These are phyloP conservation scores for Heliconius ismenius DNA, from an alignment of 2,888 invertebrate genomes.

Conservation along the genomic window DNA sequence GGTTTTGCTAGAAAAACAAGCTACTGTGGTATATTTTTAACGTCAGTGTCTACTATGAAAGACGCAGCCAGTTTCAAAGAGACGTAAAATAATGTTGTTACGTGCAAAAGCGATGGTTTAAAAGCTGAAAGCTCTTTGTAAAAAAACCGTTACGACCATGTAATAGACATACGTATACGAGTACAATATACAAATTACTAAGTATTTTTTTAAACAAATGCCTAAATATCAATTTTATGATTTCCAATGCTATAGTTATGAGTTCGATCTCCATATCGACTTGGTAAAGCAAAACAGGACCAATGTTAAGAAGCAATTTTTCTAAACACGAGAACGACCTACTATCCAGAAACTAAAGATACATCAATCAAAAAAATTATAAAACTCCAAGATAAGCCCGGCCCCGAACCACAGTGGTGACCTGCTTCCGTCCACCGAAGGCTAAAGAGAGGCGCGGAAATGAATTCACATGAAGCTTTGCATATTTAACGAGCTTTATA, in stretches of 20 bases:
- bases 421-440: conserved; percentile 25
- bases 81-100: conserved; percentile 9
- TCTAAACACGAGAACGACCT: too few species aligned
- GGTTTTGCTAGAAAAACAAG: background rate
- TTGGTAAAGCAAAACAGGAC: too few species aligned
- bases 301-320: too few species aligned
- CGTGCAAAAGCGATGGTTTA: background rate
- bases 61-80: background rate
- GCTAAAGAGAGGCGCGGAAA: conserved; percentile 15
- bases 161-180: background rate
- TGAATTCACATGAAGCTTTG: conserved; percentile 9
- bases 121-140: conserved; percentile 11
- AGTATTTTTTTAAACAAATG: too few species aligned
- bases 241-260: too few species aligned
- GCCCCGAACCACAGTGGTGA: conserved; percentile 15
- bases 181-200: too few species aligned
- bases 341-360: too few species aligned
- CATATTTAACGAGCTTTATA: conserved; percentile 9
- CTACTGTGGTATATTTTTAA: background rate
- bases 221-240: too few species aligned
- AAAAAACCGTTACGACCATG: background rate
- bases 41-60: background rate
- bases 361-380: conserved; percentile 18
- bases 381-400: conserved; percentile 17
- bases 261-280: too few species aligned